These are phyloP conservation scores for Odontocerum albicorne DNA, from an alignment of 2,888 invertebrate species.

Conservation along the genomic window DNA sequence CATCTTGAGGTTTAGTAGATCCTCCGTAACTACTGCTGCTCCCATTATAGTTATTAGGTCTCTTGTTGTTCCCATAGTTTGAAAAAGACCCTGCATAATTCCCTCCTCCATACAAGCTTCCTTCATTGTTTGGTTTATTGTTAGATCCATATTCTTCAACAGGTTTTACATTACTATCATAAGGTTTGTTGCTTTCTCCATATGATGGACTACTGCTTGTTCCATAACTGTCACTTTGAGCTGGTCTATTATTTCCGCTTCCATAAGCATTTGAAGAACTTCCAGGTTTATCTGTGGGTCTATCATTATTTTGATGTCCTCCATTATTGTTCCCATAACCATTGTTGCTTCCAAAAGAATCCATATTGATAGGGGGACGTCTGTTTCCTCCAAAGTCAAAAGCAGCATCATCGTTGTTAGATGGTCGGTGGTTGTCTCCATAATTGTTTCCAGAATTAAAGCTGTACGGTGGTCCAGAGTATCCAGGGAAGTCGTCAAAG, in stretches of 20 bases:
- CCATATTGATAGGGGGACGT: too few relatives aligned
- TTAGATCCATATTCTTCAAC: constrained; percentile 11
- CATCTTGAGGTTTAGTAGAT: too few relatives aligned
- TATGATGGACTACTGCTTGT: constrained; percentile 12
- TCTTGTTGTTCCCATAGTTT: too few relatives aligned
- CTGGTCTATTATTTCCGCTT: not conserved
- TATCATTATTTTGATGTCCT: too few relatives aligned
- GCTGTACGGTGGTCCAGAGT: constrained; percentile 16
- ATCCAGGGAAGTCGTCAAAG: constrained; percentile 35
- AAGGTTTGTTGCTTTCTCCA: constrained; percentile 5
- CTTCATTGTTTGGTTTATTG: constrained; percentile 5
- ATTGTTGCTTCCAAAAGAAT: not conserved
- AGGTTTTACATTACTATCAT: constrained; percentile 4
- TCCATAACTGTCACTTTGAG: constrained; percentile 33
- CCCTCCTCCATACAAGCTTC: too few relatives aligned
- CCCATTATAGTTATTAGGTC: not conserved
- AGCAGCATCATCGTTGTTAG: not conserved
- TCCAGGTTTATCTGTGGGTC: constrained; percentile 1
- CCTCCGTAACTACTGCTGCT: constrained; percentile 7
- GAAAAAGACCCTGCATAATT: too few relatives aligned
- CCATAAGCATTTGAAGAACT: not conserved
- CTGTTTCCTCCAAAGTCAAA: not conserved
- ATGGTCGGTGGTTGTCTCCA: constrained; percentile 7
- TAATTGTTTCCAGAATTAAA: constrained; percentile 7
- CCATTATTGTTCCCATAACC: not conserved